Percentiles rank a stretch among this genome's conserved stretches.
Conservation (phyloP, 2,797 vertebrate genomes). For the Coccyzus lansbergi region DNA sequence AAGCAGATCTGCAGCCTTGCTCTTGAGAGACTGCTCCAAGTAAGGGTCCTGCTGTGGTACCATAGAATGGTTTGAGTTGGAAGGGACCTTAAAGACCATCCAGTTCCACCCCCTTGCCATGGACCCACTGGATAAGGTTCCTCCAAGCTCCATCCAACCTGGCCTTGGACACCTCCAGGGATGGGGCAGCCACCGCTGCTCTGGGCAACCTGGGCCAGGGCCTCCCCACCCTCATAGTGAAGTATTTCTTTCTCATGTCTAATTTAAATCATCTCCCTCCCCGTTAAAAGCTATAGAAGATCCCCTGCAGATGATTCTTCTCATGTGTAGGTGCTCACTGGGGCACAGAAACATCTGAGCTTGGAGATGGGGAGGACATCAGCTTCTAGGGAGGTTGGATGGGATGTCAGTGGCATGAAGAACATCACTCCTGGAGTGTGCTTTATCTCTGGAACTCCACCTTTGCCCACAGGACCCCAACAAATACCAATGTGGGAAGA, state of each 20-base stretch:
- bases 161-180: no score
- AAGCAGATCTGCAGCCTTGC: slow-evolving; percentile 58
- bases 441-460: background rate
- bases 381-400: background rate
- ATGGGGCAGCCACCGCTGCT: no score
- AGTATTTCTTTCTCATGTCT: no score
- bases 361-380: background rate
- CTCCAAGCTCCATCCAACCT: no score
- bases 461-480: slow-evolving; percentile 44
- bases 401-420: background rate
- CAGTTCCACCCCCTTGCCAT: no score
- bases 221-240: no score
- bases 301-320: background rate
- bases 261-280: no score
- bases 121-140: no score
- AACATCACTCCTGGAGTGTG: fast-evolving
- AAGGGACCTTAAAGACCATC: no score
- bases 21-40: background rate
- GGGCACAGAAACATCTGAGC: background rate
- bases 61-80: background rate
- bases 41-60: background rate
- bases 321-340: fast-evolving
- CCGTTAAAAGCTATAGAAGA: no score
- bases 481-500: slow-evolving; percentile 82
- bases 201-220: no score